Conservation (phyloP, 1,140 invertebrate species). For the Antheraea mylitta region DNA sequence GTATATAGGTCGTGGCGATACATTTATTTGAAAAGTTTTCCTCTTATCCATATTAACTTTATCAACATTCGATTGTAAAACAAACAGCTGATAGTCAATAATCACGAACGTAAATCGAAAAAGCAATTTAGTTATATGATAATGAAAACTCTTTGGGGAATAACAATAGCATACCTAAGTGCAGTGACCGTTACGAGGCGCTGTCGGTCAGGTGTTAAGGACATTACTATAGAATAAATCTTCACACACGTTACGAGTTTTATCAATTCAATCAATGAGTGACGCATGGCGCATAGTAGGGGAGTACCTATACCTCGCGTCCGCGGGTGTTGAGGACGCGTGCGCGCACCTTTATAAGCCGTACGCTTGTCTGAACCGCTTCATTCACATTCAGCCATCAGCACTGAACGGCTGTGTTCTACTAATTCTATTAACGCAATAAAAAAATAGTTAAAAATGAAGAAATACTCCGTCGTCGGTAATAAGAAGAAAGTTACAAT, state of each 20-base stretch:
- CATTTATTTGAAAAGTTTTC: neutral
- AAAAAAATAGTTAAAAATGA: constrained; percentile 48
- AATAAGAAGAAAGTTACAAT: constrained; percentile 74
- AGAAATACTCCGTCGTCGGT: constrained; percentile 64
- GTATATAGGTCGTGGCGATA: neutral
- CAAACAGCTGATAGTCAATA: neutral
- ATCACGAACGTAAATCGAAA: neutral
- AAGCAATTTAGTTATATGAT: constrained; percentile 2
- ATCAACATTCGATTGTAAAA: neutral
- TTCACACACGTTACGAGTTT: constrained; percentile 20
- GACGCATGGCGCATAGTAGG: constrained; percentile 43
- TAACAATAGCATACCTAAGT: constrained; percentile 25
- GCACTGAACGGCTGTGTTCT: constrained; percentile 24
- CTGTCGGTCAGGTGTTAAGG: constrained; percentile 12
- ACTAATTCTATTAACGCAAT: constrained; percentile 10
- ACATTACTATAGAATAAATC: constrained; percentile 13
- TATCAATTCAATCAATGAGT: constrained; percentile 44
- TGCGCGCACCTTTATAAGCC: constrained; percentile 43
- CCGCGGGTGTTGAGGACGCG: constrained; percentile 17
- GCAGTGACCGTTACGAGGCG: constrained; percentile 8
- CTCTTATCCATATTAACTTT: neutral
- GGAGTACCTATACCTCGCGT: constrained; percentile 64
- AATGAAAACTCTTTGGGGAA: constrained; percentile 28
- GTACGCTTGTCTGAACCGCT: constrained; percentile 38
- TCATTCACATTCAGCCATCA: constrained; percentile 45